Conservation (phyloP, 2,797 vertebrate genomes). For the Parambassis ranga region DNA sequence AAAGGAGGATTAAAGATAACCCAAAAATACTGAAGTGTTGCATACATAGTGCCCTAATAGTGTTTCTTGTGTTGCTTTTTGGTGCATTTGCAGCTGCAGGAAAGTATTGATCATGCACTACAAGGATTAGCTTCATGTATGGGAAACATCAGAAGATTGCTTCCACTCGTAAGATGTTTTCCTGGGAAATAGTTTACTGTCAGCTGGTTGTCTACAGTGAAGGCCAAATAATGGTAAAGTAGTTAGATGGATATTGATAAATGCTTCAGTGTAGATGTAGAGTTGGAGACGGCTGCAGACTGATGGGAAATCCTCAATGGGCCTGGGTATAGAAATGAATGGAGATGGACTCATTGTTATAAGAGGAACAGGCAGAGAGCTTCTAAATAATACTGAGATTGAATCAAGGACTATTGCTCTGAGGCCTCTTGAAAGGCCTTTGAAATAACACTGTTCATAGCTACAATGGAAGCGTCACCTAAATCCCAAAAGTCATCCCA, state of each 20-base stretch:
- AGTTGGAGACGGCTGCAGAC: background rate
- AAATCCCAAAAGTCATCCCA: conserved; percentile 83
- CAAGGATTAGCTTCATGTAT: background rate
- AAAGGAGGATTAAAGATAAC: too few species aligned
- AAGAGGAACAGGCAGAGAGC: conserved; percentile 29
- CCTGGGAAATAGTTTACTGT: conserved; percentile 1
- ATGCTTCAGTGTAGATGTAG: background rate
- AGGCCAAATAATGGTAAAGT: background rate
- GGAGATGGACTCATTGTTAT: conserved; percentile 40
- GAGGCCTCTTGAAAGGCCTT: conserved; percentile 73
- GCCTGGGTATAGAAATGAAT: conserved; percentile 15
- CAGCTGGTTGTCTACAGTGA: background rate
- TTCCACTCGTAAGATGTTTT: background rate
- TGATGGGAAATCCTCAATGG: conserved; percentile 16
- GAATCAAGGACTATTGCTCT: conserved; percentile 56
- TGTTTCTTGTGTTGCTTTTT: background rate
- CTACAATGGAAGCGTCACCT: conserved; percentile 78
- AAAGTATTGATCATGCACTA: background rate
- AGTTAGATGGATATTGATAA: background rate
- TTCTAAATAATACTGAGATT: conserved; percentile 64
- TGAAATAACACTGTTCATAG: conserved; percentile 78
- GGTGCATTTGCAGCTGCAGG: background rate
- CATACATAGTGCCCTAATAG: background rate
- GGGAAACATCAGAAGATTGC: background rate
- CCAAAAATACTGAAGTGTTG: too few species aligned